Evolutionary conservation across 2,797 vertebrate genomes (phyloP), one percentile per base, ranked within the genome.

Genomic region (Phoebastria nigripes): DNA sequence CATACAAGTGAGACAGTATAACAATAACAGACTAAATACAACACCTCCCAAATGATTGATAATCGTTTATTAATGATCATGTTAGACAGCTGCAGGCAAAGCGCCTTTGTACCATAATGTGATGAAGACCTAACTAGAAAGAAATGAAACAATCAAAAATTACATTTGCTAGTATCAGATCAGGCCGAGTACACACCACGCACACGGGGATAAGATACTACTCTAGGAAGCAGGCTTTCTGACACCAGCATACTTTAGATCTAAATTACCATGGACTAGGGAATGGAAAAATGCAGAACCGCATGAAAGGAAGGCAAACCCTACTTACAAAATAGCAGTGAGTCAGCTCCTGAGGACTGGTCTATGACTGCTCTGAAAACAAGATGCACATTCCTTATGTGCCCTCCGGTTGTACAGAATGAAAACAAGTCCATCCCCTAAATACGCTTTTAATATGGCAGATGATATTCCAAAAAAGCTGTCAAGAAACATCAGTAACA

Each of bases 271-370:
- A 78, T 3, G 62, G 83, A 79, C 89, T 73, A 72, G 79, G 55
- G 67, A 93, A 83, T 52, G 63, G 96, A 94, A 91, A 89, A 95
- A 89, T 37, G 90, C 61, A 92, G 76, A 54, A 95, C 82, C 28
- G 12, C 82, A 88, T 76, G 89, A 96, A 97, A 96, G 91, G 86
- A 82, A 94, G 95, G 72, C 84, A 80, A 96, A 54, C 81, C 59
- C 89, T 90, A 87, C 92, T 96, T 97, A 94, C 86, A 91, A 96
- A 96, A 96, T 7, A 95, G 86, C 81, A 76, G 84, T 92, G 95
- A 95, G 80, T 96, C 97, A 96, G 90, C 91, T 88, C 79, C 91
- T 84, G 79, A 90, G 65, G 56, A 82, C 86, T 82, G 73, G 54
- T 59, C 63, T 90, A 2, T 39, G 59, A 67, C 71, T 94, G 63